Percentiles rank a stretch among this genome's conserved stretches.
Evolutionary conservation across 2,797 vertebrate genomes (phyloP).

Genomic region (Chelidonichthys spinosus): DNA sequence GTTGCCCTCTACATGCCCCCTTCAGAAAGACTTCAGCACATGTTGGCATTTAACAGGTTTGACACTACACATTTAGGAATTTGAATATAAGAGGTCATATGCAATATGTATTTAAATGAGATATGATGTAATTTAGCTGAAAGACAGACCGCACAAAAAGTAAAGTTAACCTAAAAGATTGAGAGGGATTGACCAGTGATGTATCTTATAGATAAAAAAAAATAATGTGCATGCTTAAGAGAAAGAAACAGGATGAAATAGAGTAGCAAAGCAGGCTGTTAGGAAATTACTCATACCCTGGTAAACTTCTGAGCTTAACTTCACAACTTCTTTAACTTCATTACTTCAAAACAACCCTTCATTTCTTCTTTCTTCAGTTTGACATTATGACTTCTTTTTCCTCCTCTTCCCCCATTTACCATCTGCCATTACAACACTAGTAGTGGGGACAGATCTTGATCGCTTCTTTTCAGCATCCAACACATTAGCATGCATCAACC

Average conservation of each 20-base stretch:
- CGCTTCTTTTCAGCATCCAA: constrained; percentile 91
- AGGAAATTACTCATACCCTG: constrained; percentile 96
- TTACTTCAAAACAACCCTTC: constrained; percentile 89
- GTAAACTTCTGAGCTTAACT: constrained; percentile 96
- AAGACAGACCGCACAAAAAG: constrained; percentile 34
- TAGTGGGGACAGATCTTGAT: constrained; percentile 81
- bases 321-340: constrained; percentile 90
- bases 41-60: constrained; percentile 50
- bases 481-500: constrained; percentile 97
- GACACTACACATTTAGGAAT: constrained; percentile 35
- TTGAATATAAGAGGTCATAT: constrained; percentile 29
- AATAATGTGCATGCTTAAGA: constrained; percentile 79
- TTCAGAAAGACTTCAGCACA: constrained; percentile 50
- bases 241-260: constrained; percentile 78
- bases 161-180: constrained; percentile 29
- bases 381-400: constrained; percentile 89
- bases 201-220: constrained; percentile 65
- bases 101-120: constrained; percentile 26
- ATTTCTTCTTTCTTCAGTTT: constrained; percentile 99
- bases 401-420: constrained; percentile 83
- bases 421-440: constrained; percentile 84
- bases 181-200: constrained; percentile 63
- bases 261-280: constrained; percentile 93
- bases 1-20: constrained; percentile 48
- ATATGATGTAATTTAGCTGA: constrained; percentile 59